These are phyloP conservation scores for Gallinago stenura DNA, from an alignment of 2,797 vertebrate genomes.

Conservation along the genomic window DNA sequence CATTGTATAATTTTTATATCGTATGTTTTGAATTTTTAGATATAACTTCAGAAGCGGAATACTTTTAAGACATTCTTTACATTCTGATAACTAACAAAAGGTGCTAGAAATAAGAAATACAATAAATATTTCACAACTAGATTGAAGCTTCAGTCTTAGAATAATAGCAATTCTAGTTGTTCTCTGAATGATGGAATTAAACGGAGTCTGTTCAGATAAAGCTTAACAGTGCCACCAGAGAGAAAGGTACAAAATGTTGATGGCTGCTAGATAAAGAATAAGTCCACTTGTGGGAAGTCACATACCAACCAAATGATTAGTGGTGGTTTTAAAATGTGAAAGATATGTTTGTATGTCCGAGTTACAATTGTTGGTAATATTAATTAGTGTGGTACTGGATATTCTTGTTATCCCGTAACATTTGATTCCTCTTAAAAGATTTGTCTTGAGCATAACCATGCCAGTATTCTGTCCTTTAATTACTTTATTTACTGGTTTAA, in stretches of 20 bases:
- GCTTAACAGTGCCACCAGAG: neutral
- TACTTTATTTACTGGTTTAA: neutral
- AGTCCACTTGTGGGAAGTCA: neutral
- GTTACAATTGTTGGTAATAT: neutral
- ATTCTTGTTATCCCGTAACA: neutral
- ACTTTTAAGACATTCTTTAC: neutral
- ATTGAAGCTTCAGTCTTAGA: neutral
- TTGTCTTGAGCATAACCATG: neutral
- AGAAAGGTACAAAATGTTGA: neutral
- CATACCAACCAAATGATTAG: neutral
- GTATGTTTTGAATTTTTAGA: neutral
- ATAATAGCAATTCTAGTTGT: neutral
- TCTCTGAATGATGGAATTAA: constrained; percentile 26
- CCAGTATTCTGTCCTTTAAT: neutral
- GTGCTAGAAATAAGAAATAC: neutral
- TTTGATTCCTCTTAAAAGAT: neutral
- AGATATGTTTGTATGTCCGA: neutral
- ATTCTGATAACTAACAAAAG: neutral
- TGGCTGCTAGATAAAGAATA: neutral
- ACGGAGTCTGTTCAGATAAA: neutral
- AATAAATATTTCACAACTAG: constrained; percentile 39
- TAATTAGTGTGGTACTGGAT: neutral
- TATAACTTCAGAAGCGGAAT: neutral
- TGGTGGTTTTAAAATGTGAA: neutral
- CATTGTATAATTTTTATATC: neutral